Evolutionary conservation across 2,113 vertebrate genomes (phyloP).

Genomic region (Callithrix jacchus): DNA sequence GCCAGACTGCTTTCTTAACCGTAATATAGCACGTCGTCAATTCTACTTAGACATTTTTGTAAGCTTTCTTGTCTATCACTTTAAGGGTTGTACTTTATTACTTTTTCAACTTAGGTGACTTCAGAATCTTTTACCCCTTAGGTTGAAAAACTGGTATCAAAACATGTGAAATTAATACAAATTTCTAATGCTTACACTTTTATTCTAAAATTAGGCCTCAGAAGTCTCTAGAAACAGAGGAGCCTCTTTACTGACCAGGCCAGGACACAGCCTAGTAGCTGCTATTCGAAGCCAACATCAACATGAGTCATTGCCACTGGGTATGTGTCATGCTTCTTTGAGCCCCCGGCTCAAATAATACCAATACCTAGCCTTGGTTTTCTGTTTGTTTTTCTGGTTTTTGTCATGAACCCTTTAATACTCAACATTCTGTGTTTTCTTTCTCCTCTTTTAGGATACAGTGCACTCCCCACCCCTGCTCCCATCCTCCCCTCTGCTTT

Average conservation of each 20-base stretch:
- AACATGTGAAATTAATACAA: constrained; percentile 10
- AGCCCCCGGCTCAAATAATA: neutral
- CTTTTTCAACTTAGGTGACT: neutral
- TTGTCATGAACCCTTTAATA: neutral
- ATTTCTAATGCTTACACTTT: constrained; percentile 41
- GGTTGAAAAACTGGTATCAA: constrained; percentile 25
- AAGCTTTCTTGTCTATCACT: neutral
- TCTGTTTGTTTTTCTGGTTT: neutral
- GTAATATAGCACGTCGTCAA: neutral
- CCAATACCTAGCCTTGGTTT: neutral
- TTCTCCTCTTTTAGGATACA: neutral
- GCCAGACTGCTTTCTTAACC: neutral
- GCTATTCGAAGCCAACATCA: constrained; percentile 94
- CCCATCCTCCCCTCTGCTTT: neutral
- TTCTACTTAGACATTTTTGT: neutral
- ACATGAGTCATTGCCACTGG: constrained; percentile 88
- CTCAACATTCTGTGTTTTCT: neutral
- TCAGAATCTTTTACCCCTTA: neutral
- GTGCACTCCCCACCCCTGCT: neutral
- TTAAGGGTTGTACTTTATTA: neutral
- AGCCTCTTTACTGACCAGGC: constrained; percentile 89
- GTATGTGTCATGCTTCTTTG: constrained; percentile 71
- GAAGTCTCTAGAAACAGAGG: constrained; percentile 96
- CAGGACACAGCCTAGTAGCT: constrained; percentile 93
- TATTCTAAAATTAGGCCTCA: constrained; percentile 88